Base-by-base conservation (phyloP, 2,888 invertebrate species). In the Dyspetes luteomarginatus region DNA sequence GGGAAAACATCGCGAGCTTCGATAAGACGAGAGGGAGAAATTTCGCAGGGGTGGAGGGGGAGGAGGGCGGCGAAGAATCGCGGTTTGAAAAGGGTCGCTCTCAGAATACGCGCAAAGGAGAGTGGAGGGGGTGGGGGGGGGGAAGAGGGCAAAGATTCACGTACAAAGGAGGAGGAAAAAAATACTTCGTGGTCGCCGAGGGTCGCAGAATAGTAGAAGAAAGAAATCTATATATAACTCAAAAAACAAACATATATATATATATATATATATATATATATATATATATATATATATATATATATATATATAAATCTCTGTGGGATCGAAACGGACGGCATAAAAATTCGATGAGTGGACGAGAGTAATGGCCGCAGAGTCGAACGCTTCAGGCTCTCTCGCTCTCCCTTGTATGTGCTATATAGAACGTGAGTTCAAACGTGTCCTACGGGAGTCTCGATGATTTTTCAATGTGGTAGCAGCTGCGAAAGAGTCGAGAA, bases 391-490 rank as follows among this genome's bases (percentile, higher is more conserved):
- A 19, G 73, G 50, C 43, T 64, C 41, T 12, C 48, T 36, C 17
- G 12, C 28, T 64, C 72, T 45, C 41, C 55, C 72, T 19, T 12
- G 30, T 56, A 12, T 26, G 26, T 45, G 75, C 68, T 64, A 78
- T 82, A 72, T 36, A 55, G 30, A 52, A 3, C 9, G n/a, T 55
- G 55, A 71, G 76, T 74, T 55, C 68, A 71, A 71, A 73, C 78
- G 69, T 67, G 75, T 76, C 73, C 69, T 73, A 24, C 60, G 78
- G 82, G 79, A 77, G 83, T 83, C 83, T 82, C 83, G 81, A 84
- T 85, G 83, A 86, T 86, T 86, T 87, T 85, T 85, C 86, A 86
- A 86, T 84, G 84, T 74, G 83, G 83, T 71, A 84, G 67, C 85
- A 84, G 83, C 85, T 85, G 85, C 75, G 67, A 82, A 69, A 56